Evolutionary conservation across 1,140 invertebrate genomes (phyloP), one percentile per base, ranked within the genome.

Genomic region (Phortica variegata): DNA sequence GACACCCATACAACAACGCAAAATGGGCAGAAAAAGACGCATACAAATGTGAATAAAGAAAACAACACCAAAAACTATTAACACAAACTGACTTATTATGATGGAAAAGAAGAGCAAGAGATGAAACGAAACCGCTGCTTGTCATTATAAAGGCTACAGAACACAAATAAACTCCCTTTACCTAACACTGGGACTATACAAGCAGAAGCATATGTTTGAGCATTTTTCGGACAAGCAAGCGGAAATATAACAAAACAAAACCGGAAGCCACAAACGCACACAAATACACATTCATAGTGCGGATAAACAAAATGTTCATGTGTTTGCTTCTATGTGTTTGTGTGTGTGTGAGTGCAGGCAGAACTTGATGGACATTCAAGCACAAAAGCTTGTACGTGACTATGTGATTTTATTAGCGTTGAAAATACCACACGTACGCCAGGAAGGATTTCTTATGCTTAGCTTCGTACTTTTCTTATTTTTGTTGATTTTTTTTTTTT

Each of bases 341-440:
- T 29, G 26, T 29, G 26, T 29, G 12, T 29, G 26, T 29, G 26
- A 17, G 29, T 29, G 19, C 5, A 10, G 15, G 1, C 13, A 1
- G 8, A 41, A 34, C 31, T 17, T 60, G 60, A 66, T 68, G 63
- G 60, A 68, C 60, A 68, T 33, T 51, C 56, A 54, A 32, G 43
- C 16, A 36, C 41, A 45, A 26, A 39, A n/a, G 20, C 38, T 40
- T 43, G 37, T 55, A 68, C 63, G 63, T 68, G 63, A 68, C 63
- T 68, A 68, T 68, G 51, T 63, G 63, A 68, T 68, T 68, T 68
- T 68, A 68, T 68, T 61, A 53, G 60, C 57, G 65, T 49, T 57
- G 57, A 49, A 60, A 63, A 58, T 68, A 52, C 65, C 54, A 57
- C 60, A 68, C 57, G 63, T 68, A 63, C 50, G 46, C 54, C 23